Evolutionary conservation across 2,797 vertebrate genomes (phyloP), one percentile per base, ranked within the genome.

Genomic region (Dermochelys coriacea): DNA sequence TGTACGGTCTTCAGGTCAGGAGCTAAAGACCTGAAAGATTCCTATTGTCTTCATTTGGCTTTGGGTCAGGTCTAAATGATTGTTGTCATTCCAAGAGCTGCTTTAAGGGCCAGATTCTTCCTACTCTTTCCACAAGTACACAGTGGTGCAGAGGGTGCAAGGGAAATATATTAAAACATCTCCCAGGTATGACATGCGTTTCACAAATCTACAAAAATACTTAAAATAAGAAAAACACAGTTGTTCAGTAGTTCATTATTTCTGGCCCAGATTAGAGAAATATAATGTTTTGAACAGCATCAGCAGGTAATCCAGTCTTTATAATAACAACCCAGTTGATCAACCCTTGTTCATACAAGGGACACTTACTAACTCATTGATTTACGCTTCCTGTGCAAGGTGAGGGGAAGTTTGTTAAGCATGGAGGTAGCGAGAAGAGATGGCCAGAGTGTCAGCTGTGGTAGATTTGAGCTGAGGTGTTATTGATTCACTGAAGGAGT

Each of bases 191-290:
- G n/a, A 71, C 18, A n/a, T 71, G 64, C 5, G 5, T 71, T 71
- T 71, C n/a, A 71, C 64, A 71, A 23, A 41, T 71, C 21, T 71
- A 41, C 21, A 71, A 25, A 71, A 23, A 71, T 41, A 71, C 21
- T 41, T 41, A 71, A 71, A 41, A 71, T 41, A 71, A 71, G 68
- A 71, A 71, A 71, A 19, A 23, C 37, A 71, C 5, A 2, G 12
- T 6, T 2, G 79, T 71, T 83, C 68, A 45, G 55, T 1, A 10
- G 6, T 55, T 61, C 7, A 5, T 8, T 6, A 1, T 0, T 77
- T 89, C 77, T 82, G 27, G 47, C 37, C 50, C 50, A 15, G 29
- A n/a, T 34, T 57, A 50, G 57, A 41, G 50, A 41, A 82, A 82
- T 61, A 23, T 23, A 15, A 50, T 61, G 6, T 79, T 77, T 47